phyloP scores from a whole-genome alignment of 2,888 invertebrate species.

The Loripinus fragilis region DNA sequence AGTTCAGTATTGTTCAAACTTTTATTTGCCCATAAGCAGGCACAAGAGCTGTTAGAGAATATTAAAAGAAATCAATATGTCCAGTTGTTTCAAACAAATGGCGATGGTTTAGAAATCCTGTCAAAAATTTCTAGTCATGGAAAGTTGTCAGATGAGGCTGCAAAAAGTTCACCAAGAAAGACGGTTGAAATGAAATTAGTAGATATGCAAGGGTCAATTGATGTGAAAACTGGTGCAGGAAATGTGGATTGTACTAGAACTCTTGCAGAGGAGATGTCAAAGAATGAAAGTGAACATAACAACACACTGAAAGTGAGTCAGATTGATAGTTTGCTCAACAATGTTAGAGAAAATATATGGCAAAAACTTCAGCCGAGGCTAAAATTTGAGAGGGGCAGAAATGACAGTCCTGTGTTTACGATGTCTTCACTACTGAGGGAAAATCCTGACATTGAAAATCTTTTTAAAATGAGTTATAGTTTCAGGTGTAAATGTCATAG shows the following conservation, averaged over 20 bases:
- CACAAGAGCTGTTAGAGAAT: constrained; percentile 52
- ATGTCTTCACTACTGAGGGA: constrained; percentile 74
- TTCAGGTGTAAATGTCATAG: constrained; percentile 63
- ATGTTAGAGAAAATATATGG: constrained; percentile 76
- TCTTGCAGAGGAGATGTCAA: no score
- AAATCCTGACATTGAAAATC: constrained; percentile 62
- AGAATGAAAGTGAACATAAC: neutral
- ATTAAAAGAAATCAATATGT: neutral
- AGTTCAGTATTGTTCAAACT: constrained; percentile 69
- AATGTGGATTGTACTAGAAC: neutral
- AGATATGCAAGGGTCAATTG: neutral
- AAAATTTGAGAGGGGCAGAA: constrained; percentile 76
- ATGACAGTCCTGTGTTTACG: constrained; percentile 81
- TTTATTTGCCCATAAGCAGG: constrained; percentile 72
- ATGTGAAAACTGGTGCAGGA: constrained; percentile 53
- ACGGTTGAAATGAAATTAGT: constrained; percentile 9
- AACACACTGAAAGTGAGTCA: neutral
- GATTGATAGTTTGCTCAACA: constrained; percentile 59
- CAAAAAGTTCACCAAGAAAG: neutral
- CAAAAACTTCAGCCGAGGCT: constrained; percentile 72
- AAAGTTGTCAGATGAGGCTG: no score
- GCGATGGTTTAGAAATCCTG: neutral
- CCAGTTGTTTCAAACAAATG: neutral
- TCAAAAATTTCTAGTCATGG: neutral
- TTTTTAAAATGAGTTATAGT: constrained; percentile 73